A percentile compares a stretch with the other conserved stretches of the same genome.
These are phyloP conservation scores for Melikaiella ostensackeni DNA, from an alignment of 2,888 invertebrate species.

Conservation along the genomic window DNA sequence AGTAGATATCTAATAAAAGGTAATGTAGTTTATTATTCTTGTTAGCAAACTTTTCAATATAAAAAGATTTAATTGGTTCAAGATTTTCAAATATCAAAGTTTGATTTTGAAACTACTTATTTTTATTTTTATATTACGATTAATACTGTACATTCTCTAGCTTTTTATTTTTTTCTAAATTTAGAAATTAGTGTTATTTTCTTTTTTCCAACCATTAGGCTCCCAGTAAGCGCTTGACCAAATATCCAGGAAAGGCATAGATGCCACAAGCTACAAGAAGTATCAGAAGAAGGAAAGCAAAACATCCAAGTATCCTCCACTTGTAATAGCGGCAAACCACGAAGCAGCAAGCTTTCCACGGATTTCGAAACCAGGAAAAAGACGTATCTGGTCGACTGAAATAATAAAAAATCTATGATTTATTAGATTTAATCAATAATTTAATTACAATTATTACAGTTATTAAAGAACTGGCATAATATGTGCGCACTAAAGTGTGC, in stretches of 20 bases:
- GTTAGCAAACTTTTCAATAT: background rate
- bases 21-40: background rate
- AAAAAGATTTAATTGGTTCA: background rate
- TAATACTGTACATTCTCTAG: conserved; percentile 15
- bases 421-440: background rate
- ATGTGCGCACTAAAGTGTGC: too few relatives aligned
- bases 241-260: conserved; percentile 78
- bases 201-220: conserved; percentile 59
- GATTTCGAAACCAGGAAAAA: conserved; percentile 81
- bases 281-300: conserved; percentile 67
- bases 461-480: background rate
- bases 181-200: background rate
- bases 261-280: conserved; percentile 74
- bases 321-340: conserved; percentile 75
- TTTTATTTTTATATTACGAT: background rate
- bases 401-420: conserved; percentile 49
- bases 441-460: background rate
- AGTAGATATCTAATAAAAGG: background rate
- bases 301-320: conserved; percentile 74
- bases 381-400: conserved; percentile 82
- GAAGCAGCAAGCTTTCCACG: conserved; percentile 77
- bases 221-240: conserved; percentile 77
- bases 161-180: conserved; percentile 14
- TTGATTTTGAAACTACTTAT: background rate
- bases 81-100: too few relatives aligned